phyloP scores from a whole-genome alignment of 1,140 invertebrate genomes.

The Cephus cinctus region DNA sequence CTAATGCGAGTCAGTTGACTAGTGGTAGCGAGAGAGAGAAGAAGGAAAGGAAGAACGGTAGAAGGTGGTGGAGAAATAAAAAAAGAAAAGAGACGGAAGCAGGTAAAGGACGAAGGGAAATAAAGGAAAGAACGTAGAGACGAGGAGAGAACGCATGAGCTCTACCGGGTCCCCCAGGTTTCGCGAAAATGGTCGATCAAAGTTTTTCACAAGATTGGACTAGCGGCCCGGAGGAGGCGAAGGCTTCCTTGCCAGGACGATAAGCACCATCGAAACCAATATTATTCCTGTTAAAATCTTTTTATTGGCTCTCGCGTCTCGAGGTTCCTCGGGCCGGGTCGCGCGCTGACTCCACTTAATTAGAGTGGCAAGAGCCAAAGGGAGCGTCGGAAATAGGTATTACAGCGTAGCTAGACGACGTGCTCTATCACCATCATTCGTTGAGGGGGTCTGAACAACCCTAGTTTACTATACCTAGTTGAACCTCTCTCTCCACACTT shows the following conservation, averaged over 20 bases:
- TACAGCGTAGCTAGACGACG: slow-evolving; percentile 32
- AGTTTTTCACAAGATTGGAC: slow-evolving; percentile 12
- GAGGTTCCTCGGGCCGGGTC: slow-evolving; percentile 18
- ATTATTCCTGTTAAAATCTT: slow-evolving; percentile 22
- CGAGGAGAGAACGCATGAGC: neutral
- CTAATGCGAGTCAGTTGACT: too few relatives aligned
- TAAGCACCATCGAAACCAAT: slow-evolving; percentile 11
- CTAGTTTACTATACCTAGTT: slow-evolving; percentile 12
- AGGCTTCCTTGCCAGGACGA: slow-evolving; percentile 22
- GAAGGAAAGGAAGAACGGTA: slow-evolving; percentile 4
- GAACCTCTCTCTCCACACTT: slow-evolving; percentile 9
- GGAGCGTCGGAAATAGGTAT: slow-evolving; percentile 24
- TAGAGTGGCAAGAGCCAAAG: slow-evolving; percentile 24
- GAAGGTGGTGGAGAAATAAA: slow-evolving; percentile 9
- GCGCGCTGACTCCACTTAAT: slow-evolving; percentile 43
- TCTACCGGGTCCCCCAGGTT: too few relatives aligned
- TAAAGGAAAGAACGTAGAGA: slow-evolving; percentile 8
- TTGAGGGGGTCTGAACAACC: slow-evolving; percentile 31
- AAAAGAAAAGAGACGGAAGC: slow-evolving; percentile 4
- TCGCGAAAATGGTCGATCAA: slow-evolving; percentile 23
- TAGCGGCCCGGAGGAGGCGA: slow-evolving; percentile 20
- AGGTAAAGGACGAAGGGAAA: slow-evolving; percentile 23
- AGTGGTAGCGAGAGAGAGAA: neutral
- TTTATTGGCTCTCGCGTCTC: slow-evolving; percentile 25
- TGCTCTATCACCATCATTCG: slow-evolving; percentile 43